phyloP scores from a whole-genome alignment of 2,888 invertebrate genomes.

The Cephus pygmeus region DNA sequence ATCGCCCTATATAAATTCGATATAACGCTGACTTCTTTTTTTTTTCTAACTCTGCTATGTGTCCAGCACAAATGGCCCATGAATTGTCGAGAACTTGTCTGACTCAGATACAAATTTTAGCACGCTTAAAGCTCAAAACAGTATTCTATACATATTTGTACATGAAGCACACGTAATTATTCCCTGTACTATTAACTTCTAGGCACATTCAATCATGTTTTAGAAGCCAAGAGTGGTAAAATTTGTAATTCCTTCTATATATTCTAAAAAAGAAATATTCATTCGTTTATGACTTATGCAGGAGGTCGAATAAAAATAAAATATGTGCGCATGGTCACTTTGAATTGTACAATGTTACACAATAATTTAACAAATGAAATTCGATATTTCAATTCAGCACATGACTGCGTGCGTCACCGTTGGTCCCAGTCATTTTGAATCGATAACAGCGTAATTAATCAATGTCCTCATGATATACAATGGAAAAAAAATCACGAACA shows the following conservation, averaged over 20 bases:
- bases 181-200: constrained; percentile 18
- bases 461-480: no score
- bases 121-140: constrained; percentile 2
- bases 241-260: not conserved
- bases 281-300: no score
- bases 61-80: not conserved
- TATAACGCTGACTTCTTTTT: no score
- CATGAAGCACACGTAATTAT: constrained; percentile 16
- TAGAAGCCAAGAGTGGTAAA: constrained; percentile 7
- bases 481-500: no score
- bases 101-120: not conserved
- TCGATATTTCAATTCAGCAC: not conserved
- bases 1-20: no score
- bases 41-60: no score
- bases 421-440: not conserved
- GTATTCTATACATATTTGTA: constrained; percentile 15
- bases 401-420: not conserved
- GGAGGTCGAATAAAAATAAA: no score
- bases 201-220: constrained; percentile 17
- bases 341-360: no score
- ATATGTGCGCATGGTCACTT: no score
- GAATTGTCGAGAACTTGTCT: not conserved
- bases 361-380: no score
- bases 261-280: no score
- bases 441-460: not conserved